A percentile compares a stretch with the other conserved stretches of the same genome.
Evolutionary conservation across 2,113 vertebrate species (phyloP).

Genomic region (Planiliza haematocheilus): DNA sequence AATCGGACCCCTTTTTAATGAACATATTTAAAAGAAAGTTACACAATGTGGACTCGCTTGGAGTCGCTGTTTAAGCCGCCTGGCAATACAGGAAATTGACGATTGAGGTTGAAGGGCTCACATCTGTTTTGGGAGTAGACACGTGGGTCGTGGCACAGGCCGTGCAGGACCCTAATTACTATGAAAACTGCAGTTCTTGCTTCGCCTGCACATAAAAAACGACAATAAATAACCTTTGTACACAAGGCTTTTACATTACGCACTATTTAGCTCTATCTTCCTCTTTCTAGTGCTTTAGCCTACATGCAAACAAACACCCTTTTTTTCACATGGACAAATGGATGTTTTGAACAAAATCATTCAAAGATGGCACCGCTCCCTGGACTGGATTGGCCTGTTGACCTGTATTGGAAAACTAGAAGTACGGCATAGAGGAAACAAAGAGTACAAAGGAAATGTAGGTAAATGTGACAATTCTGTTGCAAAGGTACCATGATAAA

Average conservation of each 20-base stretch:
- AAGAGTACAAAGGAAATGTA: background rate
- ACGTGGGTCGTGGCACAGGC: conserved; percentile 13
- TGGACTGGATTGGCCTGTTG: background rate
- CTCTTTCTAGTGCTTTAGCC: fast-evolving
- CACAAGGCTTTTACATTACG: background rate
- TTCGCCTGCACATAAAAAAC: conserved; percentile 11
- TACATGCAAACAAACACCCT: background rate
- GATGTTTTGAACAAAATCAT: conserved; percentile 4
- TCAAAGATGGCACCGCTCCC: background rate
- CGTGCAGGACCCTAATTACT: conserved; percentile 31
- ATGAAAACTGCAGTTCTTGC: background rate
- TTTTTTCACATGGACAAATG: background rate
- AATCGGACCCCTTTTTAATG: conserved; percentile 57
- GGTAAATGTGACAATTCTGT: background rate
- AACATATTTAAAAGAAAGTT: conserved; percentile 28
- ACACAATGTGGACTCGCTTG: background rate
- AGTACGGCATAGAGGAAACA: background rate
- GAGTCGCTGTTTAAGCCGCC: conserved; percentile 32
- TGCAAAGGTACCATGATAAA: no score
- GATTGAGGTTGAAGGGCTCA: conserved; percentile 57
- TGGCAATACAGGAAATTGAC: conserved; percentile 39
- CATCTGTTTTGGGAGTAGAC: conserved; percentile 46
- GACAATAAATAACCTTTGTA: conserved; percentile 39
- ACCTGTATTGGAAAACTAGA: background rate
- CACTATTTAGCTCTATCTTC: conserved; percentile 9